phyloP scores from a whole-genome alignment of 2,797 vertebrate species.

The Myripristis murdjan region DNA sequence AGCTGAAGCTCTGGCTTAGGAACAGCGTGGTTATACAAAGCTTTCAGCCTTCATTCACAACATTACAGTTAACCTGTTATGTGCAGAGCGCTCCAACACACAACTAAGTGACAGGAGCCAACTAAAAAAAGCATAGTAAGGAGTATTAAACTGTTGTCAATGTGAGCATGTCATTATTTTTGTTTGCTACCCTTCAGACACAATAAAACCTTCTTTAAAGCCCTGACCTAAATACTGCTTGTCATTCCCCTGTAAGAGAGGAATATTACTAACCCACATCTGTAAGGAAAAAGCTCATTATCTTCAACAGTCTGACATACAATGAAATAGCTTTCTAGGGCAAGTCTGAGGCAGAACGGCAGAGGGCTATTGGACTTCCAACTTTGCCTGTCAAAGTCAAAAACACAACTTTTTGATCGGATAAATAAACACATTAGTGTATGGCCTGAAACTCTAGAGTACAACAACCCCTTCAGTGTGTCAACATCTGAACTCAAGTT shows the following conservation, averaged over 20 bases:
- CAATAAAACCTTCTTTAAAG: background rate
- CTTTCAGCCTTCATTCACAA: slow-evolving; percentile 17
- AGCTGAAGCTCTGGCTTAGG: background rate
- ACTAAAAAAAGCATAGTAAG: slow-evolving; percentile 19
- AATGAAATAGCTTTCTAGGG: slow-evolving; percentile 19
- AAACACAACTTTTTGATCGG: slow-evolving; percentile 12
- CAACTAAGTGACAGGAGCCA: background rate
- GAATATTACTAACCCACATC: background rate
- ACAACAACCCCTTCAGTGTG: slow-evolving; percentile 15
- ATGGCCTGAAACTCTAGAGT: background rate
- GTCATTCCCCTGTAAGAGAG: background rate
- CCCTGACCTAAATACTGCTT: slow-evolving; percentile 20
- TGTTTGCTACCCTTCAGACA: background rate
- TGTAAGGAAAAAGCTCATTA: slow-evolving; percentile 11
- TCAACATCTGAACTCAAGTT: slow-evolving; percentile 24
- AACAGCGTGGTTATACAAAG: slow-evolving; percentile 5
- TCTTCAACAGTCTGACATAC: slow-evolving; percentile 11
- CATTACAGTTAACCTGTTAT: slow-evolving; percentile 9
- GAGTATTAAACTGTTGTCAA: background rate
- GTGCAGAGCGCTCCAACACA: background rate
- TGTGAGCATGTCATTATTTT: slow-evolving; percentile 1
- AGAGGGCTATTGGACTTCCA: background rate
- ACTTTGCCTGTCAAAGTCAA: slow-evolving; percentile 22
- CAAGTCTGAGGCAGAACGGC: slow-evolving; percentile 20
- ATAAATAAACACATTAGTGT: background rate